These are phyloP conservation scores for Seira sanloemensis DNA, from an alignment of 2,888 invertebrate species.

Conservation along the genomic window DNA sequence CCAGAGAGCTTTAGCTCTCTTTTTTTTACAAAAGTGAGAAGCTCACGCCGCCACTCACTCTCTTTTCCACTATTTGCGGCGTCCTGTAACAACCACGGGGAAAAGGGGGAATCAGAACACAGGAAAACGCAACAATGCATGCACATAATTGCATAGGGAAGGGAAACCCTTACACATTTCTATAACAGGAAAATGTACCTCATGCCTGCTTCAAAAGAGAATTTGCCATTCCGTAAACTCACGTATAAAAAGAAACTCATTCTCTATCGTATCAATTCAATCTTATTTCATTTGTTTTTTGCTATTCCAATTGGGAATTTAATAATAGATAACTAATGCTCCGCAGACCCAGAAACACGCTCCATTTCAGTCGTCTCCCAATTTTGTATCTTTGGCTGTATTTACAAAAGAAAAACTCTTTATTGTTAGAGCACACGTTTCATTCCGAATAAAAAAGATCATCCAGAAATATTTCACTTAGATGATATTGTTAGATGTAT, in stretches of 20 bases:
- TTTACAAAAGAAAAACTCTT: too few relatives aligned
- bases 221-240: not conserved
- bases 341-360: not conserved
- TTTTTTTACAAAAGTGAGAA: constrained; percentile 24
- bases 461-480: too few relatives aligned
- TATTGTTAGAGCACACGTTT: too few relatives aligned
- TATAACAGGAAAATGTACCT: not conserved
- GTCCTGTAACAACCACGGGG: not conserved
- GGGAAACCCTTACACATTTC: too few relatives aligned
- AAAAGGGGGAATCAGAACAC: not conserved
- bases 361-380: too few relatives aligned
- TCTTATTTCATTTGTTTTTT: constrained; percentile 71
- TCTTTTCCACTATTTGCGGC: constrained; percentile 26
- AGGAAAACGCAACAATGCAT: constrained; percentile 20
- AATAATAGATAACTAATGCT: constrained; percentile 70
- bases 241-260: not conserved
- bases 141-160: constrained; percentile 10
- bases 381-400: too few relatives aligned
- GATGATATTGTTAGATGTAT: too few relatives aligned
- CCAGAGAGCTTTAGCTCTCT: constrained; percentile 32
- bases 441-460: too few relatives aligned
- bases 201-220: not conserved
- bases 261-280: constrained; percentile 50
- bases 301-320: constrained; percentile 72
- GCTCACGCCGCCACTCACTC: constrained; percentile 5